These are phyloP conservation scores for Campopleginae sp. DNA, from an alignment of 2,888 invertebrate genomes.

Conservation along the genomic window DNA sequence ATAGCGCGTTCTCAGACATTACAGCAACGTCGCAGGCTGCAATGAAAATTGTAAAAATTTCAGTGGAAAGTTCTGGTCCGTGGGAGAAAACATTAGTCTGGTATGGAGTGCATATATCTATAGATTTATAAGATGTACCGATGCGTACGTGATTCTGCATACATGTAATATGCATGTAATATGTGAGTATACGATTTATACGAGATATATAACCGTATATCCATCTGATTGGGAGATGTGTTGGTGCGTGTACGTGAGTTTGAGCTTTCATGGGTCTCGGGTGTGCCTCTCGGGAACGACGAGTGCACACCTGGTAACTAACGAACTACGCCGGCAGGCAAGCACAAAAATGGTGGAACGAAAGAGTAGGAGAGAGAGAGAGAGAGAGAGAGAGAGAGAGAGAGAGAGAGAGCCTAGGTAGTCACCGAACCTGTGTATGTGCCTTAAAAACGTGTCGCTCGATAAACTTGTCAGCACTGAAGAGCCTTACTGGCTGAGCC, in stretches of 20 bases:
- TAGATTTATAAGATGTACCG: neutral
- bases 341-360: conserved; percentile 44
- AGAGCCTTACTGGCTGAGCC: conserved; percentile 26
- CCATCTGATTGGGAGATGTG: conserved; percentile 11
- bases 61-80: neutral
- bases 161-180: conserved; percentile 24
- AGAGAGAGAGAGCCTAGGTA: conserved; percentile 33
- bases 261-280: conserved; percentile 23
- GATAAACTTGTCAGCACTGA: conserved; percentile 68
- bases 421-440: conserved; percentile 48
- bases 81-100: neutral
- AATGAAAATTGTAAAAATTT: neutral
- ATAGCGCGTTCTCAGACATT: too few relatives aligned
- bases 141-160: conserved; percentile 20
- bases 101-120: neutral
- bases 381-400: conserved; percentile 13
- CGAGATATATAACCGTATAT: conserved; percentile 34
- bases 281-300: conserved; percentile 36
- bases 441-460: conserved; percentile 71
- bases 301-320: conserved; percentile 69
- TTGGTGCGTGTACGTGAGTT: conserved; percentile 22
- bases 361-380: conserved; percentile 21
- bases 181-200: conserved; percentile 5
- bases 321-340: conserved; percentile 66
- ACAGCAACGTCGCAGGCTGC: neutral